Percentiles rank a stretch among this genome's conserved stretches.
These are phyloP conservation scores for Eustalomyia histrio DNA, from an alignment of 2,888 invertebrate genomes.

Conservation along the genomic window DNA sequence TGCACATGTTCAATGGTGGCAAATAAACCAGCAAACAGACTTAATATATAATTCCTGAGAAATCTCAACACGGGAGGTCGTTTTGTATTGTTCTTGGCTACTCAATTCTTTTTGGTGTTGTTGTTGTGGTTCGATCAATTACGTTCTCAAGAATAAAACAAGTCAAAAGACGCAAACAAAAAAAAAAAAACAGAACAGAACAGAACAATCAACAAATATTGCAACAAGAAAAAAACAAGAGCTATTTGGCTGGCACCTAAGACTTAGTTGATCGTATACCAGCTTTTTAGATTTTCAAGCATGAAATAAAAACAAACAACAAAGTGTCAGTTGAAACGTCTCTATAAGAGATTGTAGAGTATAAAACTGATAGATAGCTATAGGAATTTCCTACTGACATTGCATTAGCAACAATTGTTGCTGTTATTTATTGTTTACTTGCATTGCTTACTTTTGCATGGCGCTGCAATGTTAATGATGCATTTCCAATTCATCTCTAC, in stretches of 20 bases:
- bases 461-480: slow-evolving; percentile 65
- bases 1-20: slow-evolving; percentile 55
- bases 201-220: slow-evolving; percentile 47
- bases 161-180: slow-evolving; percentile 35
- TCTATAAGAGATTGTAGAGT: slow-evolving; percentile 20
- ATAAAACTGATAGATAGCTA: too few relatives aligned
- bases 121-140: slow-evolving; percentile 53
- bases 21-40: slow-evolving; percentile 25
- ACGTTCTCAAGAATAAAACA: slow-evolving; percentile 57
- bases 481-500: slow-evolving; percentile 52
- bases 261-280: not conserved
- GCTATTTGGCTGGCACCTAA: slow-evolving; percentile 45
- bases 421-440: slow-evolving; percentile 23
- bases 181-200: slow-evolving; percentile 1
- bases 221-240: slow-evolving; percentile 40
- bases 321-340: slow-evolving; percentile 16
- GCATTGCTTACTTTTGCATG: slow-evolving; percentile 54
- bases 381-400: slow-evolving; percentile 18
- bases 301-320: not conserved
- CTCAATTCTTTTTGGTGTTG: not conserved
- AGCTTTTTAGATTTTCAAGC: slow-evolving; percentile 15
- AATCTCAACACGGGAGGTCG: slow-evolving; percentile 75
- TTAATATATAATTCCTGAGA: slow-evolving; percentile 73
- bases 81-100: slow-evolving; percentile 20
- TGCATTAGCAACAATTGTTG: slow-evolving; percentile 48